Evolutionary conservation across 2,797 vertebrate species (phyloP).

Genomic region (Cirrhinus molitorella): DNA sequence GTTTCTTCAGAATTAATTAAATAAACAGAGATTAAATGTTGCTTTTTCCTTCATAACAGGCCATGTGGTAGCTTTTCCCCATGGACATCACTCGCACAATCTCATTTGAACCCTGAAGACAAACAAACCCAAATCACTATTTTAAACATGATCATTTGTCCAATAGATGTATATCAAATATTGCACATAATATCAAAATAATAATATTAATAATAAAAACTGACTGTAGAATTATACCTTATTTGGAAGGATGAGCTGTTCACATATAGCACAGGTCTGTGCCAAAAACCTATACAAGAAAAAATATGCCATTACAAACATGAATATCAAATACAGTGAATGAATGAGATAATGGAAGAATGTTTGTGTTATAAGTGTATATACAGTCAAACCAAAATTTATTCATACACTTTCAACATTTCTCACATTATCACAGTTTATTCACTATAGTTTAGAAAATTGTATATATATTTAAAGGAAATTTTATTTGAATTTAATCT

Average conservation of each 20-base stretch:
- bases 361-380: no score
- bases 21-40: conserved; percentile 32
- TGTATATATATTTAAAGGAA: no score
- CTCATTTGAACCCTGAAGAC: conserved; percentile 86
- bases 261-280: conserved; percentile 84
- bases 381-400: no score
- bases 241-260: conserved; percentile 83
- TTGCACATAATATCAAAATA: neutral
- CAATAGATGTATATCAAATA: neutral
- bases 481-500: no score
- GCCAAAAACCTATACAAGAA: conserved; percentile 78
- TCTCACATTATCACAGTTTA: no score
- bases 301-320: conserved; percentile 48
- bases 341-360: neutral
- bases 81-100: conserved; percentile 88
- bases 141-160: neutral
- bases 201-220: neutral
- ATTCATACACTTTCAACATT: no score
- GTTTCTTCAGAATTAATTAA: neutral
- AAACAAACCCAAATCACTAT: conserved; percentile 35
- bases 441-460: no score
- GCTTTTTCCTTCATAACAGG: conserved; percentile 79
- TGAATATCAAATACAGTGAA: neutral
- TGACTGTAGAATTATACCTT: conserved; percentile 68
- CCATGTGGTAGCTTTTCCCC: conserved; percentile 86